These are phyloP conservation scores for Campoplex capitator DNA, from an alignment of 2,888 invertebrate species.

Conservation along the genomic window DNA sequence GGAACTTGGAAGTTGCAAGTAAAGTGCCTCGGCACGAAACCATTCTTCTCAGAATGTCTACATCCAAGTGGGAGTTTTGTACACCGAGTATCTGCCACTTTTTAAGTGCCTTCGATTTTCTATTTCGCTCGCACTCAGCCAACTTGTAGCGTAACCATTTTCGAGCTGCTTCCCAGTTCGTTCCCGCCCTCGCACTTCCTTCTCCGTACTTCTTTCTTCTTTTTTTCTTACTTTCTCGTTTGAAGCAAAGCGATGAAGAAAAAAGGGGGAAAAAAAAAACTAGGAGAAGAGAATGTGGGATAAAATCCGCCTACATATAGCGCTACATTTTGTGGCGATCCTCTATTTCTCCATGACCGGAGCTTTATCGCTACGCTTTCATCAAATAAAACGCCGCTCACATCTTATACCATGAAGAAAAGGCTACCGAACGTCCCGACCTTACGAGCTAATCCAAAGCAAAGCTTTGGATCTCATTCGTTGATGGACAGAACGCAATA, in stretches of 20 bases:
- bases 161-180: constrained; percentile 27
- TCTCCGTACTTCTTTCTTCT: neutral
- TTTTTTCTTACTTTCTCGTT: constrained; percentile 1
- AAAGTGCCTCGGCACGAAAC: constrained; percentile 76
- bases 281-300: constrained; percentile 13
- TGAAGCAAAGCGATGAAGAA: neutral
- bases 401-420: constrained; percentile 48
- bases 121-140: constrained; percentile 53
- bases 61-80: constrained; percentile 74
- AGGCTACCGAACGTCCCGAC: constrained; percentile 37
- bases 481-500: constrained; percentile 77
- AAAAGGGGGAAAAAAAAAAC: neutral
- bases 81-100: constrained; percentile 73
- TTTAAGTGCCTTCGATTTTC: constrained; percentile 76
- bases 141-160: constrained; percentile 35
- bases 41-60: constrained; percentile 76
- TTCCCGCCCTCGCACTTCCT: constrained; percentile 1
- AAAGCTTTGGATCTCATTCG: constrained; percentile 7
- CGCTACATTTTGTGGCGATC: constrained; percentile 25
- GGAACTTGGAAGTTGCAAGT: constrained; percentile 68
- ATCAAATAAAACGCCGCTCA: constrained; percentile 56
- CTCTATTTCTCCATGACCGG: constrained; percentile 25
- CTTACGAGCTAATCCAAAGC: constrained; percentile 49
- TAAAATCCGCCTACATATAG: constrained; percentile 43
- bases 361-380: constrained; percentile 43